A percentile compares a stretch with the other conserved stretches of the same genome.
phyloP scores from a whole-genome alignment of 2,888 invertebrate species.

The Ophonus ardosiacus region DNA sequence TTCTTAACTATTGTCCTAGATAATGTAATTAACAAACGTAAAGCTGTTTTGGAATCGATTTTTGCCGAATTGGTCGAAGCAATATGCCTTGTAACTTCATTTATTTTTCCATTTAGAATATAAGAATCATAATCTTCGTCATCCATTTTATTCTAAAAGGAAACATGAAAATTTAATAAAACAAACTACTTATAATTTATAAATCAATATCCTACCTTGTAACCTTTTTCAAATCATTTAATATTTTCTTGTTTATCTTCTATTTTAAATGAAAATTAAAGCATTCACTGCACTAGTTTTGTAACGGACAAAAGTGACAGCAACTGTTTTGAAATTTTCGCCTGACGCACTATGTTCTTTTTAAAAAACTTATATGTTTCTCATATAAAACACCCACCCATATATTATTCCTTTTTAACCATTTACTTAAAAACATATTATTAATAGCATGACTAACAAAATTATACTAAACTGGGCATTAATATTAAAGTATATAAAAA shows the following conservation, averaged over 20 bases:
- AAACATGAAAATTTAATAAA: background rate
- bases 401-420: no score
- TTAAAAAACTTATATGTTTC: background rate
- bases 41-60: conserved; percentile 7
- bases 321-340: conserved; percentile 21
- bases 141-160: conserved; percentile 35
- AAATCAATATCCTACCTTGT: background rate
- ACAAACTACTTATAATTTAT: background rate
- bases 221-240: background rate
- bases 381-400: background rate
- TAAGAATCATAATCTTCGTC: background rate
- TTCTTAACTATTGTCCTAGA: background rate
- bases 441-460: background rate
- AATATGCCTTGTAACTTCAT: conserved; percentile 14
- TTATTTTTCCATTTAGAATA: conserved; percentile 12
- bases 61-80: background rate
- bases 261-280: background rate
- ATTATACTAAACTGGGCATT: background rate
- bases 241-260: background rate
- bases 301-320: conserved; percentile 29
- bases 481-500: background rate
- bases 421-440: background rate
- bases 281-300: background rate
- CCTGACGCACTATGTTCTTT: background rate
- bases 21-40: conserved; percentile 39